Evolutionary conservation across 2,888 invertebrate genomes (phyloP).

Genomic region (Drosophila mimica): DNA sequence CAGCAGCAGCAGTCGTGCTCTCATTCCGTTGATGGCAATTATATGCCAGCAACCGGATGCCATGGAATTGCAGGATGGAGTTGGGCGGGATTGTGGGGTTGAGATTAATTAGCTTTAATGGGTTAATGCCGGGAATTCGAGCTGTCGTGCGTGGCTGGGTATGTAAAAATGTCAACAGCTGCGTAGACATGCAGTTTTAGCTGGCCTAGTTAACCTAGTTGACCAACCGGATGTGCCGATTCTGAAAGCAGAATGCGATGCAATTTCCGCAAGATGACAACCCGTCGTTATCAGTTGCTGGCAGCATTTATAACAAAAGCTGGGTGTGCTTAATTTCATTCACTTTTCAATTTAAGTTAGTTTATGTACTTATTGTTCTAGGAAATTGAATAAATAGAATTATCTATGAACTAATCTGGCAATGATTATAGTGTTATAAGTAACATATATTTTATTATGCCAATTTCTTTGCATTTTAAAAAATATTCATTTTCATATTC

Average conservation of each 20-base stretch:
- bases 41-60: slow-evolving; percentile 34
- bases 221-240: slow-evolving; percentile 9
- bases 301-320: neutral
- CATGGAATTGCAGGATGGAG: slow-evolving; percentile 5
- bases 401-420: slow-evolving; percentile 1
- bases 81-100: neutral
- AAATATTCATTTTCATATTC: no score
- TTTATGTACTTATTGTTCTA: neutral
- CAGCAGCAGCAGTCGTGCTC: slow-evolving; percentile 35
- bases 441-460: neutral
- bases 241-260: slow-evolving; percentile 20
- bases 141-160: slow-evolving; percentile 12
- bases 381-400: neutral
- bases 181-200: slow-evolving; percentile 4
- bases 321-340: neutral
- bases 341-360: neutral
- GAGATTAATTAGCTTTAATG: slow-evolving; percentile 74
- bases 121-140: slow-evolving; percentile 53
- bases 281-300: slow-evolving; percentile 5
- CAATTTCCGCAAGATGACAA: slow-evolving; percentile 21
- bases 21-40: slow-evolving; percentile 62
- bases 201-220: slow-evolving; percentile 16
- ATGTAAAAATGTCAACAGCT: slow-evolving; percentile 21
- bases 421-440: neutral
- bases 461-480: neutral